These are phyloP conservation scores for Resseliella maxima DNA, from an alignment of 2,888 invertebrate genomes.

Conservation along the genomic window DNA sequence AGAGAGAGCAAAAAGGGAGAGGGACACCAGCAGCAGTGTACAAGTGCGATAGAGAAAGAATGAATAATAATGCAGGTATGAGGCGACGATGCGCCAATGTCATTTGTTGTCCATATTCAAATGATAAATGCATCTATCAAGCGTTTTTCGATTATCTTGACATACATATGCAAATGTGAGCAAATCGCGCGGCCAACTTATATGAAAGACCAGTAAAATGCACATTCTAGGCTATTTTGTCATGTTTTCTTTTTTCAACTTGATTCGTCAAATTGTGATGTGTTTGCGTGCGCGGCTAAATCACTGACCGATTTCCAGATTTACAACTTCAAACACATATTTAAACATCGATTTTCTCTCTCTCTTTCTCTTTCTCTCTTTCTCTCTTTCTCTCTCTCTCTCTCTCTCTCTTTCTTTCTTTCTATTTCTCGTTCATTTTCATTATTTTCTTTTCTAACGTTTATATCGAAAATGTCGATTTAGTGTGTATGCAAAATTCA, in stretches of 20 bases:
- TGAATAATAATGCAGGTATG: background rate
- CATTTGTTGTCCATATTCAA: background rate
- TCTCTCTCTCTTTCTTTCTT: background rate
- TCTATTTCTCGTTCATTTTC: background rate
- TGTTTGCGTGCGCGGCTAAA: background rate
- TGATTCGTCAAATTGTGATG: background rate
- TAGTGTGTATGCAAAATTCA: constrained; percentile 36
- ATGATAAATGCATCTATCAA: constrained; percentile 13
- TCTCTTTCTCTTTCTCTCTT: too few species aligned
- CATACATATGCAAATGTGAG: constrained; percentile 29
- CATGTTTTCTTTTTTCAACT: background rate
- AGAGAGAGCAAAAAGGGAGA: too few species aligned
- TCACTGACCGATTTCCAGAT: constrained; percentile 10
- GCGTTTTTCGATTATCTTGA: constrained; percentile 46
- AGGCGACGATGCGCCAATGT: constrained; percentile 7
- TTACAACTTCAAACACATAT: too few species aligned
- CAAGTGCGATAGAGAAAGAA: background rate
- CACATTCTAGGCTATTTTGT: constrained; percentile 28
- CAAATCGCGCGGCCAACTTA: background rate
- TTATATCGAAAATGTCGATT: too few species aligned
- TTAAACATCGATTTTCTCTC: too few species aligned
- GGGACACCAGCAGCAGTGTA: too few species aligned
- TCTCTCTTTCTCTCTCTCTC: background rate
- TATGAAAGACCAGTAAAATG: too few species aligned
- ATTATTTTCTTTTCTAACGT: too few species aligned